A percentile compares a stretch with the other conserved stretches of the same genome.
These are phyloP conservation scores for Entomobrya proxima DNA, from an alignment of 2,888 invertebrate species.

Conservation along the genomic window DNA sequence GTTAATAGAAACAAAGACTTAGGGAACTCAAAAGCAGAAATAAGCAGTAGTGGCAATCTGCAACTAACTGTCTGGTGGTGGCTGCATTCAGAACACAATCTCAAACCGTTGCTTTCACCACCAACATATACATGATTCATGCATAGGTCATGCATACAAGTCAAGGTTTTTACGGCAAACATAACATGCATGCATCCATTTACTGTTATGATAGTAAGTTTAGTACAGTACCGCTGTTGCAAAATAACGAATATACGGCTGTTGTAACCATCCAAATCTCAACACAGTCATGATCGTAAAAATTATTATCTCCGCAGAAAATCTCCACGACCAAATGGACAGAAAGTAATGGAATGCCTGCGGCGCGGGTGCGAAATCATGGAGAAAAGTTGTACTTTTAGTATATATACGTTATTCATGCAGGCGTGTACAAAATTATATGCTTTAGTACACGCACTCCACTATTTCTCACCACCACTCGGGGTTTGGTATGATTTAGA, in stretches of 20 bases:
- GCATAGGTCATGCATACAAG: not conserved
- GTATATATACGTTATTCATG: not conserved
- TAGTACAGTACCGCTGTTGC: too few relatives aligned
- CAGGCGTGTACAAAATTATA: conserved; percentile 7
- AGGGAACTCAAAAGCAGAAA: too few relatives aligned
- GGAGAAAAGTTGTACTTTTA: not conserved
- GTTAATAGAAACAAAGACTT: not conserved
- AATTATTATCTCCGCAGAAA: conserved; percentile 32
- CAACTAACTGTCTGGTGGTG: not conserved
- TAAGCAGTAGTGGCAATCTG: not conserved
- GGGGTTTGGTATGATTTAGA: not conserved
- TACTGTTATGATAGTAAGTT: too few relatives aligned
- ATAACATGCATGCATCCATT: not conserved
- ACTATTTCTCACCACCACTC: not conserved
- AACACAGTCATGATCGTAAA: conserved; percentile 57
- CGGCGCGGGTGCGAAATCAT: conserved; percentile 24
- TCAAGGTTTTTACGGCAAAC: not conserved
- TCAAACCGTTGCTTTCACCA: conserved; percentile 25
- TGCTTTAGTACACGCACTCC: conserved; percentile 3
- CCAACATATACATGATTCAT: not conserved
- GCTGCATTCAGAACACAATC: not conserved
- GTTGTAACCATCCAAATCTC: conserved; percentile 36
- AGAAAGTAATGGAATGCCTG: conserved; percentile 16
- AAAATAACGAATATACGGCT: not conserved
- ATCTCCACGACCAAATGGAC: conserved; percentile 43